Evolutionary conservation across 2,888 invertebrate species (phyloP).

Genomic region (Itoplectis maculator): DNA sequence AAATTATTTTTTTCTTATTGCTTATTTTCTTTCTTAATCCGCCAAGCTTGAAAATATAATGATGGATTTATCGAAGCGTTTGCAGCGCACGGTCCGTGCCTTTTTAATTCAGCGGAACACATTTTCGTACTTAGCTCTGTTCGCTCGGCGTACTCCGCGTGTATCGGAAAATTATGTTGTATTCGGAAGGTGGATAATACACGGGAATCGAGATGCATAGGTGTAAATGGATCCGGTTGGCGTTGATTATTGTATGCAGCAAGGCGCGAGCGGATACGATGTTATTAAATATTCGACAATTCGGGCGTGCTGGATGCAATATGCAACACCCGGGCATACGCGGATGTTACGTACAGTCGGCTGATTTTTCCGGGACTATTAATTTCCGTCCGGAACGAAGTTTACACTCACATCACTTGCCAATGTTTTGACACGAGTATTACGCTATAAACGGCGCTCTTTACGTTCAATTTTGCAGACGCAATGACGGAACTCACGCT

Average conservation of each 20-base stretch:
- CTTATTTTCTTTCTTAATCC: background rate
- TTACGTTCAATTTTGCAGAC: slow-evolving; percentile 15
- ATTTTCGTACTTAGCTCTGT: background rate
- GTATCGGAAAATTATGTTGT: background rate
- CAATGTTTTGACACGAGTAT: background rate
- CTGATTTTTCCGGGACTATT: background rate
- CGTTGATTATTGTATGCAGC: background rate
- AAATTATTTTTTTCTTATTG: background rate
- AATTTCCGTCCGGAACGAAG: background rate
- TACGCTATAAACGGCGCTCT: background rate
- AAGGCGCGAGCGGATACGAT: background rate
- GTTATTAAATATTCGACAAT: slow-evolving; percentile 35
- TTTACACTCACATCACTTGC: background rate
- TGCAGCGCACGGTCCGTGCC: too few relatives aligned
- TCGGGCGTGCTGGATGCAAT: background rate
- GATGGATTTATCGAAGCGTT: too few relatives aligned
- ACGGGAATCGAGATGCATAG: background rate
- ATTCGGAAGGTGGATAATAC: background rate
- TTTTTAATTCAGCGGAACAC: background rate
- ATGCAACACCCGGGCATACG: background rate
- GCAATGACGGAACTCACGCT: slow-evolving; percentile 1
- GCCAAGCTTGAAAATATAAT: background rate
- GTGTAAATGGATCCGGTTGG: background rate
- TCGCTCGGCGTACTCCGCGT: background rate
- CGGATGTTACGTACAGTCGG: background rate